Conservation (phyloP, 1,140 invertebrate species). For the Aphidius ervi region DNA sequence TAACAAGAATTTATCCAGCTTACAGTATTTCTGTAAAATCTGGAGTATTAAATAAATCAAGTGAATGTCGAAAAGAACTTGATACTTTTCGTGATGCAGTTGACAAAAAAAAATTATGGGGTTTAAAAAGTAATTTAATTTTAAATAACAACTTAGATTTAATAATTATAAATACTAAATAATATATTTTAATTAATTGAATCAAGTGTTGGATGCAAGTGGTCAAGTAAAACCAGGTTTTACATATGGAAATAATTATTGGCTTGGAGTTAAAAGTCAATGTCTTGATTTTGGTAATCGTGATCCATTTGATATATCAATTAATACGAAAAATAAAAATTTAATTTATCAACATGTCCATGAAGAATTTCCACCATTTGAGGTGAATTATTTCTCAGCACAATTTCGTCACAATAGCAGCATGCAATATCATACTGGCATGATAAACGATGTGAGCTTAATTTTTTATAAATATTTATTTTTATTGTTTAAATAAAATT, state of each 20-base stretch:
- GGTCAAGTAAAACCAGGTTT: slow-evolving; percentile 48
- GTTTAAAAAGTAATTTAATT: slow-evolving; percentile 39
- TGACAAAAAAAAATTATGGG: slow-evolving; percentile 37
- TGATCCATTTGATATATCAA: slow-evolving; percentile 28
- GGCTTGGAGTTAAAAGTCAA: slow-evolving; percentile 48
- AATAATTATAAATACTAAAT: not conserved
- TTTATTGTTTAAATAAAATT: slow-evolving; percentile 6
- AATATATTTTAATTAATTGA: slow-evolving; percentile 8
- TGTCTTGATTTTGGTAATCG: slow-evolving; percentile 41
- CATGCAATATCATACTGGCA: slow-evolving; percentile 42
- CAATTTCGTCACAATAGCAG: slow-evolving; percentile 49
- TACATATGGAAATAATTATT: slow-evolving; percentile 52
- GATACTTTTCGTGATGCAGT: slow-evolving; percentile 30
- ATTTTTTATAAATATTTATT: slow-evolving; percentile 7
- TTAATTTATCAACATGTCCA: slow-evolving; percentile 33
- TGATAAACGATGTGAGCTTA: slow-evolving; percentile 43
- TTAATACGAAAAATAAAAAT: slow-evolving; percentile 30
- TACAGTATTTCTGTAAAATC: slow-evolving; percentile 33
- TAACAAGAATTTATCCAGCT: slow-evolving; percentile 25
- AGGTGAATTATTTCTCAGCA: slow-evolving; percentile 42
- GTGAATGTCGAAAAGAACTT: slow-evolving; percentile 33
- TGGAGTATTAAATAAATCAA: slow-evolving; percentile 24
- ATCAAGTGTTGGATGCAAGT: slow-evolving; percentile 52
- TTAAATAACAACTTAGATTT: not conserved
- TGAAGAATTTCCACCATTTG: slow-evolving; percentile 47